These are phyloP conservation scores for Channa striata DNA, from an alignment of 2,797 vertebrate genomes.

Conservation along the genomic window DNA sequence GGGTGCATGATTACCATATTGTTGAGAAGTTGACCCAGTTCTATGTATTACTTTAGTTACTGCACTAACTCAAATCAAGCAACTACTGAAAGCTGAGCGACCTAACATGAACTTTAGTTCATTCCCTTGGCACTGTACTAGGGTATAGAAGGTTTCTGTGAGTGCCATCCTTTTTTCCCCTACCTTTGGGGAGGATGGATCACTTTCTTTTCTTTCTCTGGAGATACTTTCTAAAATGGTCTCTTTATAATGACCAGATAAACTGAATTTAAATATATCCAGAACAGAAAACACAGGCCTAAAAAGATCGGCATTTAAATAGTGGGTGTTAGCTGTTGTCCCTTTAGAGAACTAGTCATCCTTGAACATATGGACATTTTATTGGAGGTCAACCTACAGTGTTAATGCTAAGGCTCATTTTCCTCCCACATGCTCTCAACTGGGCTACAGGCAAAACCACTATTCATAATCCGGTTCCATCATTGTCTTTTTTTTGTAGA, in stretches of 20 bases:
- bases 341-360: conserved; percentile 26
- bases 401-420: conserved; percentile 10
- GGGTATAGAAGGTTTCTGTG: background rate
- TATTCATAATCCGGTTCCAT: conserved; percentile 13
- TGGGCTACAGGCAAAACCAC: background rate
- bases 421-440: conserved; percentile 12
- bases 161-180: conserved; percentile 4
- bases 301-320: conserved; percentile 48
- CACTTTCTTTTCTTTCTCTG: conserved; percentile 12
- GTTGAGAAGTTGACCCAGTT: conserved; percentile 50
- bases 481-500: conserved; percentile 1
- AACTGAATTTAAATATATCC: conserved; percentile 59
- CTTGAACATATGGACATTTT: conserved; percentile 48
- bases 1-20: conserved; percentile 30
- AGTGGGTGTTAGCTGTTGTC: conserved; percentile 39
- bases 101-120: conserved; percentile 41
- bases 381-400: conserved; percentile 33
- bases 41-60: conserved; percentile 27
- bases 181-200: conserved; percentile 12
- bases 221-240: conserved; percentile 7
- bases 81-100: conserved; percentile 18
- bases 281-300: conserved; percentile 48
- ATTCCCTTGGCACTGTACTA: conserved; percentile 12
- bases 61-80: conserved; percentile 36
- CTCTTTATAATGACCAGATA: conserved; percentile 41